phyloP scores from a whole-genome alignment of 2,888 invertebrate species.

The Eupithecia vulgata region DNA sequence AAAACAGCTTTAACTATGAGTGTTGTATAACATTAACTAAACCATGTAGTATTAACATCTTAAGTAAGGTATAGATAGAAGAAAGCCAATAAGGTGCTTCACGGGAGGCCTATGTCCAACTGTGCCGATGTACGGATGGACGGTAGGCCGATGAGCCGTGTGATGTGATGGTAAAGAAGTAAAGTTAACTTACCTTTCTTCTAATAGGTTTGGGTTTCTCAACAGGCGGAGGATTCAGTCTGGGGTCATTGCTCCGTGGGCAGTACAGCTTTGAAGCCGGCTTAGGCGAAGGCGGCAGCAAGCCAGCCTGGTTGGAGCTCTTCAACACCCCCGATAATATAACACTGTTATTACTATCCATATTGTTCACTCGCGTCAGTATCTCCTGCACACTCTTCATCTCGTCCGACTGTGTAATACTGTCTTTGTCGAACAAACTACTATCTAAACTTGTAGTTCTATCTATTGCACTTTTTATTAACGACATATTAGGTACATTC shows the following conservation, averaged over 20 bases:
- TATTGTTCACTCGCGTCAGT: conserved; percentile 79
- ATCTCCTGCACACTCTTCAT: conserved; percentile 79
- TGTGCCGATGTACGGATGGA: background rate
- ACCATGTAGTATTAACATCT: background rate
- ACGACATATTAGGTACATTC: conserved; percentile 75
- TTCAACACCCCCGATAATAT: conserved; percentile 77
- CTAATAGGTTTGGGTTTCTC: conserved; percentile 80
- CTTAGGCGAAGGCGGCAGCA: conserved; percentile 54
- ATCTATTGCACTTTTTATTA: conserved; percentile 82
- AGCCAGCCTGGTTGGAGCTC: conserved; percentile 58
- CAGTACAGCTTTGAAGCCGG: conserved; percentile 57
- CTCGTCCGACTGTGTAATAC: conserved; percentile 72
- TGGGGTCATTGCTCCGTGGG: conserved; percentile 67
- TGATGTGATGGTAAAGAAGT: background rate
- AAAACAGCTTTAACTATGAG: background rate
- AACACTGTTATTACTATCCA: conserved; percentile 82
- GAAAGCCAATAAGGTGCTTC: background rate
- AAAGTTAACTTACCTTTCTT: conserved; percentile 75
- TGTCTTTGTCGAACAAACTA: conserved; percentile 74
- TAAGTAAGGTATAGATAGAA: background rate
- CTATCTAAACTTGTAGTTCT: conserved; percentile 78
- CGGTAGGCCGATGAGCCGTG: too few relatives aligned
- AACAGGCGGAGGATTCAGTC: conserved; percentile 75
- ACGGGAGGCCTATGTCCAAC: background rate
- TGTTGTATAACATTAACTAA: background rate